A percentile compares a stretch with the other conserved stretches of the same genome.
Evolutionary conservation across 2,797 vertebrate species (phyloP).

Genomic region (Notolepis coatsorum): DNA sequence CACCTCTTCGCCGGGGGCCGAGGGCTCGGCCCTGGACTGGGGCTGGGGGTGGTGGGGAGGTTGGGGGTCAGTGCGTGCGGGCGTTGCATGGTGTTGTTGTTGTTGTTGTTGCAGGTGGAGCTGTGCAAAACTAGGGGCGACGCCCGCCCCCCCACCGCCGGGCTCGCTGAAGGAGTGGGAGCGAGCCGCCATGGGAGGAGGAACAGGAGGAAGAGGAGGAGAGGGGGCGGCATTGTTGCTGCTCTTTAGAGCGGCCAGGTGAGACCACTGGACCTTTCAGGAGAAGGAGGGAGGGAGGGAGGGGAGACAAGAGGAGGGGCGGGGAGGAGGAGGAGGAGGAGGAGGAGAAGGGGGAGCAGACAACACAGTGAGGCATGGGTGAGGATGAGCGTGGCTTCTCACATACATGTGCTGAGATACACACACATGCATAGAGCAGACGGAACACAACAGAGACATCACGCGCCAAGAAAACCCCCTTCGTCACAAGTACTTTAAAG

Average conservation of each 20-base stretch:
- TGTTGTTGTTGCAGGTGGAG: conserved; percentile 89
- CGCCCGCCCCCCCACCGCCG: conserved; percentile 89
- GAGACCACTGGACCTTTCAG: conserved; percentile 88
- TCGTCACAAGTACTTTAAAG: too few species aligned
- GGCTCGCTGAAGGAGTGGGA: conserved; percentile 95
- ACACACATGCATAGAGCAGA: conserved; percentile 46
- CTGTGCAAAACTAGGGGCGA: conserved; percentile 95
- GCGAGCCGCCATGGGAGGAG: conserved; percentile 77
- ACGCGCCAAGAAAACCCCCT: too few species aligned
- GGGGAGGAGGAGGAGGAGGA: conserved; percentile 43
- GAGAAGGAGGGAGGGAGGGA: conserved; percentile 30
- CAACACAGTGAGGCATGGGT: conserved; percentile 85
- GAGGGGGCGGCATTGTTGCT: conserved; percentile 76
- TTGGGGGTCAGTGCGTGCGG: conserved; percentile 87
- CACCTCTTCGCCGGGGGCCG: conserved; percentile 91
- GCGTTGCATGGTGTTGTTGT: conserved; percentile 76
- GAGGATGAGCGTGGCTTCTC: conserved; percentile 67
- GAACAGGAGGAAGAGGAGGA: conserved; percentile 59
- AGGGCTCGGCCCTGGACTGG: conserved; percentile 83
- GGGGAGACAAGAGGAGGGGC: conserved; percentile 20
- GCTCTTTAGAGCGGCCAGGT: conserved; percentile 91
- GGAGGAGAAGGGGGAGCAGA: conserved; percentile 86
- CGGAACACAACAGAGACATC: conserved; percentile 29
- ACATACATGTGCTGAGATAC: conserved; percentile 46
- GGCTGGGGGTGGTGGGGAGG: conserved; percentile 91